Conservation (phyloP, 64 coral and sea anemone species). For the Trachythela sp. region DNA sequence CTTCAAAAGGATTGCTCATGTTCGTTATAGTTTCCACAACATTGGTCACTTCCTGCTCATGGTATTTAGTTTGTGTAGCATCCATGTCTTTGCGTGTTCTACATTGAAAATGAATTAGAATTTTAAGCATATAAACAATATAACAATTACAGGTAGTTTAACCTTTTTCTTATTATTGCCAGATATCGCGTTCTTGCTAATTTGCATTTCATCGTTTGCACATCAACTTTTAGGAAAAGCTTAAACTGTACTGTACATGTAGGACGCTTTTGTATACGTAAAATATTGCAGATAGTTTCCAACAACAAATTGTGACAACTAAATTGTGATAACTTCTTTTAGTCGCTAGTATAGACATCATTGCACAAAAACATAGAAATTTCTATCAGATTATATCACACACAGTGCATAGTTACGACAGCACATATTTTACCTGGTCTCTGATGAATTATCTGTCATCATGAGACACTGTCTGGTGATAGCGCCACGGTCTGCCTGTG, state of each 20-base stretch:
- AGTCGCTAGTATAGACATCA: no score
- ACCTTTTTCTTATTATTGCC: no score
- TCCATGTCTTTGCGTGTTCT: conserved; percentile 21
- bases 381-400: no score
- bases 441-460: not conserved
- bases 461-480: conserved; percentile 1
- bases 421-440: conserved; percentile 1
- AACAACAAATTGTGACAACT: no score
- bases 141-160: not conserved
- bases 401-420: not conserved
- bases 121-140: not conserved
- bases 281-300: no score
- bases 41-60: not conserved
- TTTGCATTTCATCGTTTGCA: no score
- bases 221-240: no score
- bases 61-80: not conserved
- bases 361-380: no score
- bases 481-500: not conserved
- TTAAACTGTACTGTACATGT: no score
- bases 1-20: conserved; percentile 25
- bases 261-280: no score
- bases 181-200: no score
- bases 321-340: no score
- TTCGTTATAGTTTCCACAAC: not conserved
- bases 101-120: not conserved